Percentiles rank a stretch among this genome's conserved stretches.
Evolutionary conservation across 2,888 invertebrate genomes (phyloP).

Genomic region (Lissonota sp.): DNA sequence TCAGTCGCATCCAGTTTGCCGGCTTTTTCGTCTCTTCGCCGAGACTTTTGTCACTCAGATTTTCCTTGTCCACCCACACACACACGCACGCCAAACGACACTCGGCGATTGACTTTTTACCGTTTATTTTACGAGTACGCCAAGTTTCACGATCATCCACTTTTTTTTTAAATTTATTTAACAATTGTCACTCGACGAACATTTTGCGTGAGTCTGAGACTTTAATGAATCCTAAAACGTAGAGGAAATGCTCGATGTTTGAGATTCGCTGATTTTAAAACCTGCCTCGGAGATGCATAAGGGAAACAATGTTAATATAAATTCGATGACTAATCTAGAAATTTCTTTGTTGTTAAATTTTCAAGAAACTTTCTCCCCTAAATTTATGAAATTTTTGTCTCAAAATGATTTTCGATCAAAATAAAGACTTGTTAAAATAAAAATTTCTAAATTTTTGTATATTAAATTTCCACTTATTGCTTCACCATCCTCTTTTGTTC

Average conservation of each 20-base stretch:
- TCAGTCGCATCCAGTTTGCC: conserved; percentile 84
- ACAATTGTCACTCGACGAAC: conserved; percentile 25
- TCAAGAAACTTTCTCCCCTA: no score
- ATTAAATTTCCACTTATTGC: no score
- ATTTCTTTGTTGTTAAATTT: no score
- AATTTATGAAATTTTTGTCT: no score
- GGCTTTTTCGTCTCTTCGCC: conserved; percentile 74
- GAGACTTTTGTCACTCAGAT: conserved; percentile 41
- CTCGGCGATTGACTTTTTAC: conserved; percentile 23
- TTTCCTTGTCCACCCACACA: conserved; percentile 39
- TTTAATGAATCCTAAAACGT: conserved; percentile 23
- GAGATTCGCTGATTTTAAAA: neutral
- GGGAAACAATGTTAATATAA: no score
- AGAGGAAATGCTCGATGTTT: neutral
- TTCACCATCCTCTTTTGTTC: no score
- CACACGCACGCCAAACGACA: conserved; percentile 31
- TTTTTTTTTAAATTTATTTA: neutral
- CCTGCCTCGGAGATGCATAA: neutral
- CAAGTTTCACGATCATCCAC: conserved; percentile 21
- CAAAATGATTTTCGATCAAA: no score
- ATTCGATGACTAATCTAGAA: no score
- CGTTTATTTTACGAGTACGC: neutral
- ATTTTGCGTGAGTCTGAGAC: conserved; percentile 18
- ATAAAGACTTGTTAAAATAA: no score
- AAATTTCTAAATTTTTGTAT: no score